Evolutionary conservation across 2,888 invertebrate genomes (phyloP), one percentile per base, ranked within the genome.

Genomic region (Prosopocoilus inquinatus): DNA sequence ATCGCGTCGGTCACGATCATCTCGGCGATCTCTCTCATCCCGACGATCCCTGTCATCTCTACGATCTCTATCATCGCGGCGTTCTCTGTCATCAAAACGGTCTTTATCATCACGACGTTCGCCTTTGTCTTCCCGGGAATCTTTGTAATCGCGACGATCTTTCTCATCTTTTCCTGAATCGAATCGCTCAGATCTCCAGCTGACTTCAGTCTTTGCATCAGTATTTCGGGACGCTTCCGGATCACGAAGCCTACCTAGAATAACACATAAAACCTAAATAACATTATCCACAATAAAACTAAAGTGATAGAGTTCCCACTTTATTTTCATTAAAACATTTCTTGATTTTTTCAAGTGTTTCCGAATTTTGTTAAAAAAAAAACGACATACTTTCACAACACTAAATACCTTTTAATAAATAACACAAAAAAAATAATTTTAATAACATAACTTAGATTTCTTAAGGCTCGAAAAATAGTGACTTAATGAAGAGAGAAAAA

Each of bases 91-190:
- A n/a, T n/a, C n/a, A 36, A 55, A n/a, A n/a, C n/a, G n/a, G 3
- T 49, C 53, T 9, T 47, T 47, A 15, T 45, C 45, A n/a, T n/a
- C n/a, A n/a, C n/a, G 34, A 8, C 55, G 41, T 32, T 49, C 59
- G 12, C 51, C 52, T 11, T 59, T 50, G 9, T 58, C 55, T 38
- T 64, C 62, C 7, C 63, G 34, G 9, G 51, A 49, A 3, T 50
- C 57, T 8, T 55, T 59, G 28, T 56, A 49, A 33, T 53, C 57
- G 4, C 62, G 54, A 28, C 61, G 62, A 9, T 62, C 65, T 35
- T 60, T 38, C 9, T 62, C 55, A 41, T 61, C 55, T 16, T 61
- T 61, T 16, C 50, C 48, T 12, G 47, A 39, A 5, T 41, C 53
- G 39, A 33, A 53, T 5, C 53, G 46, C n/a, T 52, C 56, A 12